Conservation (phyloP, 2,113 vertebrate species). For the Corythaeola cristata region DNA sequence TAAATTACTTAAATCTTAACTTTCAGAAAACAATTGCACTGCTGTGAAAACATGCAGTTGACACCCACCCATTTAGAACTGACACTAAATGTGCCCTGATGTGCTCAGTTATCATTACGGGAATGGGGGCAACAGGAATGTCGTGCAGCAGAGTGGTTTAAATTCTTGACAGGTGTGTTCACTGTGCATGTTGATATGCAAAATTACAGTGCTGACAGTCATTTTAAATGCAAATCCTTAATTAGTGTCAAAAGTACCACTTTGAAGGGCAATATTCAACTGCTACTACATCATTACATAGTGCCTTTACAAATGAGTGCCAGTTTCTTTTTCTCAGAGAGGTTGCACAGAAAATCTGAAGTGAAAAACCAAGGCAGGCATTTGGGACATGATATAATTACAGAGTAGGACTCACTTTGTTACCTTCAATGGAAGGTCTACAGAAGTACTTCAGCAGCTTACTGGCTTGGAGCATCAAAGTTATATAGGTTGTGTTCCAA, state of each 20-base stretch:
- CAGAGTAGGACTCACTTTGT: background rate
- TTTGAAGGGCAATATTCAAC: background rate
- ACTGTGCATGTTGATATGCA: accelerated
- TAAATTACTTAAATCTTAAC: background rate
- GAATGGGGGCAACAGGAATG: background rate
- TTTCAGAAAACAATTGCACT: accelerated
- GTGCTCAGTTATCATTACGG: background rate
- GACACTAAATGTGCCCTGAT: accelerated
- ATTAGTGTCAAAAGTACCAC: background rate
- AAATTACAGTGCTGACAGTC: background rate
- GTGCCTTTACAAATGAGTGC: accelerated
- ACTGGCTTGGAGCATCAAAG: background rate
- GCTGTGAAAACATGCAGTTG: accelerated
- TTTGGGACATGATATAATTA: background rate
- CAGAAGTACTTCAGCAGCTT: background rate
- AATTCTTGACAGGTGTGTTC: background rate
- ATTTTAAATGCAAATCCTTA: background rate
- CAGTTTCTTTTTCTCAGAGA: background rate
- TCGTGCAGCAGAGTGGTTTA: accelerated
- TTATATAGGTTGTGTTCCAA: background rate
- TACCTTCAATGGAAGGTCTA: background rate
- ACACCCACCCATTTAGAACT: accelerated
- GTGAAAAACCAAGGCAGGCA: background rate
- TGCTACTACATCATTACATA: accelerated
- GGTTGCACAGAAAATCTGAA: background rate